Percentiles rank a stretch among this genome's conserved stretches.
These are phyloP conservation scores for Yponomeuta malinellus DNA, from an alignment of 2,888 invertebrate species.

Conservation along the genomic window DNA sequence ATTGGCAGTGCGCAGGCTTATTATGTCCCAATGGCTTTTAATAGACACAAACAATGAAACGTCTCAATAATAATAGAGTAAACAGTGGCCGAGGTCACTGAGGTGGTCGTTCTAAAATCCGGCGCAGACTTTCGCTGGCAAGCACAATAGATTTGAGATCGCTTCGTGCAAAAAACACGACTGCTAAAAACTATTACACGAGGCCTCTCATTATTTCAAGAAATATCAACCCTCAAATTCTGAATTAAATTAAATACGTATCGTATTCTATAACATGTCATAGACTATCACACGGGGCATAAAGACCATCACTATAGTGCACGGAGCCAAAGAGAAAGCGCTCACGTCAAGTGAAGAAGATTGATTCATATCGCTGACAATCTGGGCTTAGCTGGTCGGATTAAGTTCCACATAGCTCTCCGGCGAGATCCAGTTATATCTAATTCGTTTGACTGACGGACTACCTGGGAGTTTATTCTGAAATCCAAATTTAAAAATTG, in stretches of 20 bases:
- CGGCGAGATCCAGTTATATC: background rate
- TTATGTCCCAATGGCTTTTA: background rate
- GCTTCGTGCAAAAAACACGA: too few species aligned
- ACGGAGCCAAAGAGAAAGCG: background rate
- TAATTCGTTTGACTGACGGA: background rate
- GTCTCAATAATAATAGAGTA: background rate
- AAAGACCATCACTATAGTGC: background rate
- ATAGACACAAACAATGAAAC: background rate
- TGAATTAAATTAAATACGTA: too few species aligned
- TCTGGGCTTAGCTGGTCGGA: background rate
- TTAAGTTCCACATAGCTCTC: background rate
- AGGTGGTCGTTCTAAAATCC: background rate
- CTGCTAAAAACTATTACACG: too few species aligned
- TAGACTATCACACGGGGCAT: background rate
- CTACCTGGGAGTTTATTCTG: background rate
- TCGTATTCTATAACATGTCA: too few species aligned
- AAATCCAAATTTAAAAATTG: too few species aligned
- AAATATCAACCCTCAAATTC: too few species aligned
- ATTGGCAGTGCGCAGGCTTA: background rate
- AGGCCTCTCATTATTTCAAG: too few species aligned
- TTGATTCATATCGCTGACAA: slow-evolving; percentile 1
- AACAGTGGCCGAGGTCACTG: background rate
- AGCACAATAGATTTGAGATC: too few species aligned
- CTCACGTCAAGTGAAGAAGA: background rate
- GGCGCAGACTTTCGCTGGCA: background rate